phyloP scores from a whole-genome alignment of 2,888 invertebrate species.

The Fragum whitleyi region DNA sequence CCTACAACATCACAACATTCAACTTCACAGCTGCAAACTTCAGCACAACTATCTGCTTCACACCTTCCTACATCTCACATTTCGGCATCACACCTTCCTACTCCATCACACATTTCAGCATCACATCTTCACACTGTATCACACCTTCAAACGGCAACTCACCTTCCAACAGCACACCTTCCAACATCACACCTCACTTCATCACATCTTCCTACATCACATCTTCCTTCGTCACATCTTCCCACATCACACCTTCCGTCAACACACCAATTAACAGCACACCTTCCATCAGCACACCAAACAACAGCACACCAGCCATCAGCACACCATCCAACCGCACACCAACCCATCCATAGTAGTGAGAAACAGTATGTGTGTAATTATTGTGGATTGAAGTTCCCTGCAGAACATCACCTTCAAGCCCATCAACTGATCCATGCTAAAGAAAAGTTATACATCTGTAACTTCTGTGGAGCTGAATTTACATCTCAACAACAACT shows the following conservation, averaged over 20 bases:
- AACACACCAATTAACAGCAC: neutral
- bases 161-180: too few relatives aligned
- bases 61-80: neutral
- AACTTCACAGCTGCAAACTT: neutral
- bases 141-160: too few relatives aligned
- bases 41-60: neutral
- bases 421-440: constrained; percentile 17
- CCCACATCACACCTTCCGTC: neutral
- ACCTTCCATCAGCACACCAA: neutral
- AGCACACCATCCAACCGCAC: constrained; percentile 5
- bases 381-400: constrained; percentile 22
- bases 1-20: neutral
- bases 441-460: constrained; percentile 22
- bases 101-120: neutral
- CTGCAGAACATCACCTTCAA: constrained; percentile 8
- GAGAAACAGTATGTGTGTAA: constrained; percentile 25
- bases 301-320: neutral
- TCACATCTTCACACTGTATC: too few relatives aligned
- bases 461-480: constrained; percentile 21
- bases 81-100: neutral
- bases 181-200: too few relatives aligned
- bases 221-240: neutral
- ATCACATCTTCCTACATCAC: neutral
- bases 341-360: neutral
- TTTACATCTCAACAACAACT: constrained; percentile 17